These are phyloP conservation scores for Eulithis prunata DNA, from an alignment of 2,888 invertebrate genomes.

Conservation along the genomic window DNA sequence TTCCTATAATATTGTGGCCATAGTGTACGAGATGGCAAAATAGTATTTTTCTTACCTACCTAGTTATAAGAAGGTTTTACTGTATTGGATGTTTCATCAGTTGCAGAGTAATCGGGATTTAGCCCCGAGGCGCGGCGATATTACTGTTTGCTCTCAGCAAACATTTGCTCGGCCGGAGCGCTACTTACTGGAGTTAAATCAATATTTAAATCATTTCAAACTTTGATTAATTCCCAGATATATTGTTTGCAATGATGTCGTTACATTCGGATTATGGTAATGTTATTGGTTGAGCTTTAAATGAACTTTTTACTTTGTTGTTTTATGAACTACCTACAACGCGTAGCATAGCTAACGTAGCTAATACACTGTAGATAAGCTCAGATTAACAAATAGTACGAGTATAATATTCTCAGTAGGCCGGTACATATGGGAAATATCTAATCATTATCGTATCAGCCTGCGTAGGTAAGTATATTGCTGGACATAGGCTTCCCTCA, in stretches of 20 bases:
- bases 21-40: background rate
- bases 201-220: conserved; percentile 83
- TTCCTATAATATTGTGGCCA: too few relatives aligned
- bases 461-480: too few relatives aligned
- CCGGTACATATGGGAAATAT: too few relatives aligned
- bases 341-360: too few relatives aligned
- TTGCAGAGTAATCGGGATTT: conserved; percentile 44
- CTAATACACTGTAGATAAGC: too few relatives aligned
- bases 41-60: background rate
- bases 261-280: conserved; percentile 56
- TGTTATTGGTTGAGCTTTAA: conserved; percentile 27
- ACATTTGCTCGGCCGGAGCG: conserved; percentile 65
- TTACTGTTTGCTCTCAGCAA: conserved; percentile 78
- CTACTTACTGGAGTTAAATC: conserved; percentile 82
- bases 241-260: conserved; percentile 80
- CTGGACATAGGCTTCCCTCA: too few relatives aligned
- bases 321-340: too few relatives aligned
- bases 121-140: conserved; percentile 76
- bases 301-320: too few relatives aligned
- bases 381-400: too few relatives aligned
- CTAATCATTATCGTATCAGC: too few relatives aligned
- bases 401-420: too few relatives aligned
- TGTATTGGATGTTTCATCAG: conserved; percentile 11
- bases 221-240: conserved; percentile 82
- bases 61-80: background rate